Evolutionary conservation across 2,113 vertebrate genomes (phyloP), one percentile per base, ranked within the genome.

Genomic region (Panurus biarmicus): DNA sequence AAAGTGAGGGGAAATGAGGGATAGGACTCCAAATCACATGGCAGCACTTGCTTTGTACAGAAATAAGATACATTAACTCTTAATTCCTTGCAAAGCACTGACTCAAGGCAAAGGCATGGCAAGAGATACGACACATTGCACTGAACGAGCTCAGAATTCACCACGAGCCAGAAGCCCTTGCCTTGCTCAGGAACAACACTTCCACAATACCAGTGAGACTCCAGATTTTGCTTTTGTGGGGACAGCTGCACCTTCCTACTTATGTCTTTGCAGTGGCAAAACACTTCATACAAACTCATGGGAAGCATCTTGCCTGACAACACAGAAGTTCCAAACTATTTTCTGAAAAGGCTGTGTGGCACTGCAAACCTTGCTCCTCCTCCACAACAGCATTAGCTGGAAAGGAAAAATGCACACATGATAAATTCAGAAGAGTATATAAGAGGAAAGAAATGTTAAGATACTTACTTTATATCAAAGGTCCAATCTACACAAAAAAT

Each of bases 81-180:
- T 33, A 54, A 26, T 23, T 80, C 54, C 42, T 76, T 60, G 35
- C 35, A 83, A 69, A 88, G 20, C 40, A 57, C 40, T 11, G 28
- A 53, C 24, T 75, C 69, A 53, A 12, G 15, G 45, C 23, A 61
- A 87, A 85, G 24, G 22, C 6, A 31, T 38, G 42, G 57, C 28
- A 64, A 67, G 26, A 58, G 23, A 67, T 29, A 12, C 0, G 0
- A 13, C 10, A 28, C 45, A 47, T 40, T 65, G 33, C 58, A 61
- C 33, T 31, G 35, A 92, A 58, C 18, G 38, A 83, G n/a, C 20
- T 19, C 40, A 18, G 58, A 88, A 69, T n/a, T 31, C 31, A n/a
- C 23, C 4, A 5, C 0, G 11, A 92, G 51, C 29, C 56, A 71
- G 56, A 80, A 90, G 64, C 8, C 25, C 40, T 16, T 25, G 35